phyloP scores from a whole-genome alignment of 2,797 vertebrate genomes.

The Typhlichthys subterraneus region DNA sequence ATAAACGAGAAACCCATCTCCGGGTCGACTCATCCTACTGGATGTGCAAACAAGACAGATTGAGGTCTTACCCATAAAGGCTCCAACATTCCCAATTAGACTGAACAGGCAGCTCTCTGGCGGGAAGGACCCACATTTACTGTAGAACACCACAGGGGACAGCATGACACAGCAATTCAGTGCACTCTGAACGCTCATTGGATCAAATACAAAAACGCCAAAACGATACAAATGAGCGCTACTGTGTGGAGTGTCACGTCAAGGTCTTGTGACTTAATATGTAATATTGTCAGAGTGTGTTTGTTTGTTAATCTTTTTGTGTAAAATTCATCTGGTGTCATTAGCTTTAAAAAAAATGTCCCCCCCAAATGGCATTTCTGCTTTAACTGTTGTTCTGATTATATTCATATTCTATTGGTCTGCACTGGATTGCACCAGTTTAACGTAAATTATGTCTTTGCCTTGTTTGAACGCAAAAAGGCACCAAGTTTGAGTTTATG shows the following conservation, averaged over 20 bases:
- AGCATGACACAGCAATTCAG: background rate
- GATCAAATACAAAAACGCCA: background rate
- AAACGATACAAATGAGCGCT: background rate
- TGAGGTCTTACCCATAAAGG: conserved; percentile 87
- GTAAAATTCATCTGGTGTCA: too few relatives aligned
- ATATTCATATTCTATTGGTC: too few relatives aligned
- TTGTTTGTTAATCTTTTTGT: too few relatives aligned
- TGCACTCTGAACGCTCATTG: background rate
- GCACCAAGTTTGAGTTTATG: too few relatives aligned
- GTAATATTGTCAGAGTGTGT: too few relatives aligned
- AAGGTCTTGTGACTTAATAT: too few relatives aligned
- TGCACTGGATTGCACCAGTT: too few relatives aligned
- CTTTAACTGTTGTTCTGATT: too few relatives aligned
- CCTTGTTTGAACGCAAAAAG: too few relatives aligned
- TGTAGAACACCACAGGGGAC: conserved; percentile 50
- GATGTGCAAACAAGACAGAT: background rate
- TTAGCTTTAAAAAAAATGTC: too few relatives aligned
- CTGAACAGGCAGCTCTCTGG: conserved; percentile 95
- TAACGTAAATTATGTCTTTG: too few relatives aligned
- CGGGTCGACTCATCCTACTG: background rate
- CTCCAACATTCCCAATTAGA: conserved; percentile 90
- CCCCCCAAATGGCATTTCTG: too few relatives aligned
- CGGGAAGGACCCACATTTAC: conserved; percentile 90
- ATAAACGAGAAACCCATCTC: background rate
- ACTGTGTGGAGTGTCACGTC: background rate